phyloP scores from a whole-genome alignment of 1,140 invertebrate species.

The Heliconius hewitsoni region DNA sequence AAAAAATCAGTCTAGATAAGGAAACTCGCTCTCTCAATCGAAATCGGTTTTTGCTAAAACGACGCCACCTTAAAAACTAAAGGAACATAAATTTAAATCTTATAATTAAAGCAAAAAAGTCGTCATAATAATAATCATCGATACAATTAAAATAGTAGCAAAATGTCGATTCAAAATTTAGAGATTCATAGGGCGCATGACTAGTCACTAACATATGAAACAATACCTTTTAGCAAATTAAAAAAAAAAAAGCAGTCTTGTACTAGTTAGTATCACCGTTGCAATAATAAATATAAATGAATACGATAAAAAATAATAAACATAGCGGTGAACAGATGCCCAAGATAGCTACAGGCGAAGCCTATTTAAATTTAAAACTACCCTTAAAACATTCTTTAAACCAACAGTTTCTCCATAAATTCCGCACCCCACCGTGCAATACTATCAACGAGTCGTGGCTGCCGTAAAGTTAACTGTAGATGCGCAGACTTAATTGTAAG shows the following conservation, averaged over 20 bases:
- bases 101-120: constrained; percentile 47
- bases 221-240: not conserved
- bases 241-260: constrained; percentile 8
- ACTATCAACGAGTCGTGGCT: no score
- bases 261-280: constrained; percentile 35
- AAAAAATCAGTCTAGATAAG: constrained; percentile 77
- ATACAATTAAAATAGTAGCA: constrained; percentile 28
- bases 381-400: not conserved
- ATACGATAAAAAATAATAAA: constrained; percentile 11
- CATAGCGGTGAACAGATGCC: not conserved
- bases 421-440: no score
- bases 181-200: constrained; percentile 36
- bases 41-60: constrained; percentile 52
- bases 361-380: not conserved
- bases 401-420: not conserved
- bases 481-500: no score
- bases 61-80: constrained; percentile 54
- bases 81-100: constrained; percentile 59
- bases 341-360: not conserved
- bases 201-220: constrained; percentile 26
- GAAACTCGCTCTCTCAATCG: constrained; percentile 49
- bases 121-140: constrained; percentile 22
- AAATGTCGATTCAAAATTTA: constrained; percentile 15
- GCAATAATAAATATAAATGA: constrained; percentile 18
- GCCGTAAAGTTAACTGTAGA: no score